Conservation (phyloP, 2,797 vertebrate species). For the Anomalospiza imberbis region DNA sequence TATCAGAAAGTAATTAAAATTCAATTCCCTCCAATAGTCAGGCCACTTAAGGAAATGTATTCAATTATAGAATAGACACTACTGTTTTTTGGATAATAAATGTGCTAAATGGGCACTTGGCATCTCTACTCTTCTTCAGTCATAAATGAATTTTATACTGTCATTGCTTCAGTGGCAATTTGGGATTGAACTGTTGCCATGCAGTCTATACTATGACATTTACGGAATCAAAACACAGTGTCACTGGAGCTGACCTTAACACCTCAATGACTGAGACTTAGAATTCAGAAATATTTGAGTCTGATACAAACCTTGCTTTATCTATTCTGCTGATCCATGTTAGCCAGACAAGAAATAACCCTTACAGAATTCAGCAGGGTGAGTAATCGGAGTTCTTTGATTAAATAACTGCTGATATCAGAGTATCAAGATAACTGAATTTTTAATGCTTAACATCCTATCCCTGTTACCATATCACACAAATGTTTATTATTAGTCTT, state of each 20-base stretch:
- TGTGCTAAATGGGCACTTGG: not conserved
- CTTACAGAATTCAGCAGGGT: not conserved
- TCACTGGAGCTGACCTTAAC: not conserved
- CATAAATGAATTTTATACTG: not conserved
- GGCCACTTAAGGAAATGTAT: not conserved
- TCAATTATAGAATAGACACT: not conserved
- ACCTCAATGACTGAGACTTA: not conserved
- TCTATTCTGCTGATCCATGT: not conserved
- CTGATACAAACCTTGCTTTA: not conserved
- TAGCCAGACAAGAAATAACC: not conserved
- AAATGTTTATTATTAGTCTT: not conserved
- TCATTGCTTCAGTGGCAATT: not conserved
- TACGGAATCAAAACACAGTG: not conserved
- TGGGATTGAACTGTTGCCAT: not conserved
- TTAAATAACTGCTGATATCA: not conserved
- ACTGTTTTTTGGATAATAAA: not conserved
- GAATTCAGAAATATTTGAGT: not conserved
- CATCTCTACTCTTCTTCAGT: not conserved
- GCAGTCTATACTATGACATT: not conserved
- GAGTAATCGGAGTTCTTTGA: not conserved
- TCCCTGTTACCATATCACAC: not conserved
- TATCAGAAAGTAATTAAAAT: constrained; percentile 5
- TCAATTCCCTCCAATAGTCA: not conserved
- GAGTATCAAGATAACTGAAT: not conserved
- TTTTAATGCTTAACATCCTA: not conserved